Evolutionary conservation across 2,888 invertebrate species (phyloP).

Genomic region (Acleris literana): DNA sequence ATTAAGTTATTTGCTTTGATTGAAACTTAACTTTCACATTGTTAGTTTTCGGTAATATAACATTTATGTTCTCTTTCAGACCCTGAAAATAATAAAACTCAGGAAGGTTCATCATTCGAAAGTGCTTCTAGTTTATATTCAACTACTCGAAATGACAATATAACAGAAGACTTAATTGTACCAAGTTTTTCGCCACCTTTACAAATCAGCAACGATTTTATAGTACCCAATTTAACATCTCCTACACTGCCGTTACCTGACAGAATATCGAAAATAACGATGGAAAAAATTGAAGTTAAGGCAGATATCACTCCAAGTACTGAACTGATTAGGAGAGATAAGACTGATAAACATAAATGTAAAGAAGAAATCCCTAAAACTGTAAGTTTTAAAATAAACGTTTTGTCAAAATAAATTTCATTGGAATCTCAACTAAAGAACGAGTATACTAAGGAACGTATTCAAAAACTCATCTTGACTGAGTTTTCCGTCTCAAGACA

Average conservation of each 20-base stretch:
- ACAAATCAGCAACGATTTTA: constrained; percentile 77
- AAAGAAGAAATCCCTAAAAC: constrained; percentile 64
- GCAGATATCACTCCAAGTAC: constrained; percentile 64
- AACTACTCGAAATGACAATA: constrained; percentile 88
- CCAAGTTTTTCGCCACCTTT: constrained; percentile 85
- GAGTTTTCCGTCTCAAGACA: no score
- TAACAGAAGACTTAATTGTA: constrained; percentile 85
- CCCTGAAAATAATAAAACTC: constrained; percentile 83
- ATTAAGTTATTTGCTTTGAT: no score
- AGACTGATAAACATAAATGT: constrained; percentile 73
- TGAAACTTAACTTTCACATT: not conserved
- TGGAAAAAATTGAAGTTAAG: constrained; percentile 75
- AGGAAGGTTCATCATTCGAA: constrained; percentile 94
- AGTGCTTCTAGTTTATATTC: constrained; percentile 93
- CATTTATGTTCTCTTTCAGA: constrained; percentile 59
- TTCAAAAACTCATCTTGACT: no score
- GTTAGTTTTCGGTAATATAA: not conserved
- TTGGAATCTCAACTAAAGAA: no score
- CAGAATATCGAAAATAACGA: constrained; percentile 59
- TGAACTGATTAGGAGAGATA: constrained; percentile 72
- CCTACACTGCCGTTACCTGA: constrained; percentile 77
- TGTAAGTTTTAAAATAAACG: constrained; percentile 44
- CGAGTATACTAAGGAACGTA: no score
- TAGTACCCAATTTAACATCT: constrained; percentile 73
- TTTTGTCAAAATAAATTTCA: not conserved